Conservation (phyloP, 2,888 invertebrate genomes). For the Synanthedon formicaeformis region DNA sequence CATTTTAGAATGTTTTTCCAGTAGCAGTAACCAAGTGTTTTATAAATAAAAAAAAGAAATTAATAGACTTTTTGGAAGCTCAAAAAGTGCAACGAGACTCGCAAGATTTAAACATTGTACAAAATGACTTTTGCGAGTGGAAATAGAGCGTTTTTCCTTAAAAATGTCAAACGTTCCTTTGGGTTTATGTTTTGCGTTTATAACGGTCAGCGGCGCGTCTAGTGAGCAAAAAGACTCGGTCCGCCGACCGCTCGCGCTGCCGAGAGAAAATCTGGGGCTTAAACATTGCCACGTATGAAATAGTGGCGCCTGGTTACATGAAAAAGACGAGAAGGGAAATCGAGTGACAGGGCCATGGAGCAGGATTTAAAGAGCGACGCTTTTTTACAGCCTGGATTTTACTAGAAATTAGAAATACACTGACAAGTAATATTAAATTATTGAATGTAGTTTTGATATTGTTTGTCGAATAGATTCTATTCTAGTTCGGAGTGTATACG, state of each 20-base stretch:
- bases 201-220: conserved; percentile 61
- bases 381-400: conserved; percentile 58
- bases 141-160: conserved; percentile 61
- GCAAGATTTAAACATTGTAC: not conserved
- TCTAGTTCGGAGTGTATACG: no score
- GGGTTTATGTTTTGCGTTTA: conserved; percentile 68
- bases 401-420: not conserved
- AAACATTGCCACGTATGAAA: conserved; percentile 69
- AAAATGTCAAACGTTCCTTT: conserved; percentile 67
- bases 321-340: conserved; percentile 69
- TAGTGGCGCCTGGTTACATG: conserved; percentile 68
- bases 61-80: not conserved
- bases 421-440: no score
- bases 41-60: no score
- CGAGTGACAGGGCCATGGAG: conserved; percentile 64
- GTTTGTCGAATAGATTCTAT: no score
- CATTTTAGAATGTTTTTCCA: no score
- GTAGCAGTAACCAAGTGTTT: no score
- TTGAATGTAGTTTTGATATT: no score
- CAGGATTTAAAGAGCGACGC: conserved; percentile 60
- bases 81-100: conserved; percentile 32
- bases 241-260: conserved; percentile 55
- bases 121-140: conserved; percentile 19
- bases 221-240: conserved; percentile 52
- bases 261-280: conserved; percentile 69